A percentile compares a stretch with the other conserved stretches of the same genome.
These are phyloP conservation scores for Antheraea mylitta DNA, from an alignment of 1,140 invertebrate species.

Conservation along the genomic window DNA sequence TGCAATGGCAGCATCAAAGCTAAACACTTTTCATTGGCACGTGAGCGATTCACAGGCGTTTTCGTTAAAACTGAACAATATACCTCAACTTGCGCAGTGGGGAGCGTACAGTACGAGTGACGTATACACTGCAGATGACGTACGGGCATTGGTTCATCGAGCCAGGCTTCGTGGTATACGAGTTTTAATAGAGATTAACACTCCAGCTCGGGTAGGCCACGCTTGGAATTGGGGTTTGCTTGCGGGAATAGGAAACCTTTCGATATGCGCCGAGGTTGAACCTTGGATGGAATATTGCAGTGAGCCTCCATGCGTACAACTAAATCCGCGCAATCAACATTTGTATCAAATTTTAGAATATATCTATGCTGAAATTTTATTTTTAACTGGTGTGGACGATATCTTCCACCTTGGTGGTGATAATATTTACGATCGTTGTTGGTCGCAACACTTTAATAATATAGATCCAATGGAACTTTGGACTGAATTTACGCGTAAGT, in stretches of 20 bases:
- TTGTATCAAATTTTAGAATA: constrained; percentile 83
- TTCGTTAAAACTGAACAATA: constrained; percentile 82
- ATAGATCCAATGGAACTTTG: constrained; percentile 85
- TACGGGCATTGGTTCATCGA: constrained; percentile 82
- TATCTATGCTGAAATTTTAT: constrained; percentile 82
- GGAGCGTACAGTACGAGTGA: constrained; percentile 85
- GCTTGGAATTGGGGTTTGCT: constrained; percentile 86
- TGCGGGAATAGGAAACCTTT: constrained; percentile 81
- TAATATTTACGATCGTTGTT: constrained; percentile 82
- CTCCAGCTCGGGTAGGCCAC: constrained; percentile 87
- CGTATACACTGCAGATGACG: constrained; percentile 83
- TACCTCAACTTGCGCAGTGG: constrained; percentile 83
- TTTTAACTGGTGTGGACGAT: constrained; percentile 82
- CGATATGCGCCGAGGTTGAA: constrained; percentile 83
- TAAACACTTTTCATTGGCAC: constrained; percentile 92
- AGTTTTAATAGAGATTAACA: constrained; percentile 86
- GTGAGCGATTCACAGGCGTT: constrained; percentile 90
- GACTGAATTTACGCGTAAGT: constrained; percentile 84
- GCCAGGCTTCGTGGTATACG: constrained; percentile 84
- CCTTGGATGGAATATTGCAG: constrained; percentile 87
- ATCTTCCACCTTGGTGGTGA: constrained; percentile 90
- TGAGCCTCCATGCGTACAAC: constrained; percentile 88
- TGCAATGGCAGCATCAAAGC: constrained; percentile 87
- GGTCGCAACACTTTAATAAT: constrained; percentile 83
- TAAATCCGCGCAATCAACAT: constrained; percentile 86